Evolutionary conservation across 2,113 vertebrate genomes (phyloP).

Genomic region (Catharus fuscescens): DNA sequence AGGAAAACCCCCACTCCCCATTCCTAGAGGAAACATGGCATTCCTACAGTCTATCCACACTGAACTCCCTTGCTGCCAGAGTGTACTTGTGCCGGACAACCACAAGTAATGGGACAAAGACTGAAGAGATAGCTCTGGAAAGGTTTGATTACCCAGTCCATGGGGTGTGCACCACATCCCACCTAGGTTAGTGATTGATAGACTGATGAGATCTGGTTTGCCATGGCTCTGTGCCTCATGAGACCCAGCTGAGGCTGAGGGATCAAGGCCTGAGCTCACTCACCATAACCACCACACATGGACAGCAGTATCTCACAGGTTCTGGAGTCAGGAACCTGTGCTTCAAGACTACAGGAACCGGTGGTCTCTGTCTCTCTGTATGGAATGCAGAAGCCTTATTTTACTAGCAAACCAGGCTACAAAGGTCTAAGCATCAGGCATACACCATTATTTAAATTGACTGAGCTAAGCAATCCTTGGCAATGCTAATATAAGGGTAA

Average conservation of each 20-base stretch:
- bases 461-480: background rate
- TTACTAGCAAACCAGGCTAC: background rate
- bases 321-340: background rate
- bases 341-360: background rate
- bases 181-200: background rate
- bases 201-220: background rate
- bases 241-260: background rate
- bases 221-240: background rate
- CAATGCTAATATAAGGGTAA: background rate
- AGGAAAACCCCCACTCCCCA: accelerated
- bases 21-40: background rate
- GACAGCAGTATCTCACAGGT: background rate
- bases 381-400: background rate
- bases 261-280: background rate
- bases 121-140: background rate
- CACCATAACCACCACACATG: accelerated
- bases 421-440: background rate
- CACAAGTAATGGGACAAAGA: background rate
- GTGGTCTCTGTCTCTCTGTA: background rate
- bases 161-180: background rate
- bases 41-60: background rate
- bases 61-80: background rate
- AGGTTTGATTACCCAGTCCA: background rate
- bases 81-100: background rate
- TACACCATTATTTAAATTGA: background rate